Evolutionary conservation across 2,888 invertebrate genomes (phyloP).

Genomic region (Thera obeliscata): DNA sequence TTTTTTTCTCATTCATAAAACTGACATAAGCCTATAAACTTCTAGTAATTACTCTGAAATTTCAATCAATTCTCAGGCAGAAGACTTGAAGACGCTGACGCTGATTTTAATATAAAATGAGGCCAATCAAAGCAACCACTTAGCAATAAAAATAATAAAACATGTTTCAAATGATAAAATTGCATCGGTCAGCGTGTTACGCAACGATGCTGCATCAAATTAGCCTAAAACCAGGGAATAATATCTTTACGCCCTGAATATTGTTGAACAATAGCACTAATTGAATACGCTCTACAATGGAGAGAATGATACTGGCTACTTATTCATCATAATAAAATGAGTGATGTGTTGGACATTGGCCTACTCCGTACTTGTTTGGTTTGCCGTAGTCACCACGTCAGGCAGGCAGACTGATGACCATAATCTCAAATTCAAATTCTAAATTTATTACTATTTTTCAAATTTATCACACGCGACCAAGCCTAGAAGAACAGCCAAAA

Average conservation of each 20-base stretch:
- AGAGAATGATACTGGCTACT: constrained; percentile 6
- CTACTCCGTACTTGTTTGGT: too few relatives aligned
- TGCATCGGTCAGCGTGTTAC: constrained; percentile 24
- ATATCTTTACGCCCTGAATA: constrained; percentile 41
- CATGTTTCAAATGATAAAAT: not conserved
- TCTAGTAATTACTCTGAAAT: not conserved
- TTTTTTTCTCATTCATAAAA: too few relatives aligned
- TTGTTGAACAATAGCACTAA: constrained; percentile 36
- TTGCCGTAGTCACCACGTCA: too few relatives aligned
- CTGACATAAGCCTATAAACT: too few relatives aligned
- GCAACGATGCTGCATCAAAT: constrained; percentile 31
- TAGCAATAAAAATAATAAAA: constrained; percentile 1
- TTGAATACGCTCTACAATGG: constrained; percentile 29
- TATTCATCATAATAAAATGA: too few relatives aligned
- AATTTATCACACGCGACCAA: too few relatives aligned
- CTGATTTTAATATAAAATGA: not conserved
- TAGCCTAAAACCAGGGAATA: constrained; percentile 25
- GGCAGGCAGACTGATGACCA: too few relatives aligned
- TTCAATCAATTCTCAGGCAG: not conserved
- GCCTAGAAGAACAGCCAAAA: too few relatives aligned
- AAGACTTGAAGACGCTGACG: not conserved
- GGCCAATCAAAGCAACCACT: not conserved
- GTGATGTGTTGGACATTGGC: too few relatives aligned
- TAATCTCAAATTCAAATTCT: too few relatives aligned
- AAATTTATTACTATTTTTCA: too few relatives aligned